Base-by-base conservation (phyloP, 2,113 vertebrate species). In the Clarias magur region DNA sequence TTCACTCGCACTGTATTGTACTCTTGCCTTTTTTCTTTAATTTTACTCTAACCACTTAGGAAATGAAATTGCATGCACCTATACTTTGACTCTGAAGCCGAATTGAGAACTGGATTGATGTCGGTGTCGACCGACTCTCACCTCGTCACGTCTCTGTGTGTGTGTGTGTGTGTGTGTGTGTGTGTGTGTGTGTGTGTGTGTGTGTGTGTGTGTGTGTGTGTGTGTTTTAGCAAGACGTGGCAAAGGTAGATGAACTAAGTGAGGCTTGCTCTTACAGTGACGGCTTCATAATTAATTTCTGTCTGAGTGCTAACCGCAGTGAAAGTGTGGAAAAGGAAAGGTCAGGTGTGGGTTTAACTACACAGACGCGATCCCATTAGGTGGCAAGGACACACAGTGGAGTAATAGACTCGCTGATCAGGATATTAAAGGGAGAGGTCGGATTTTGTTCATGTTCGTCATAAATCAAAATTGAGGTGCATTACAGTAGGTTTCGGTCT, bases 1-100 rank as follows among this genome's bases (percentile, higher is more conserved):
- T 16, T 10, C 83, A 57, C 86, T 70, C 73, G 21, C 12, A 59
- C 75, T 48, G 21, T 63, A 17, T 1, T 57, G 23, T 48, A 25
- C 48, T 48, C 80, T 48, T 38, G 72, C 38, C 8, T 53, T 23
- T 30, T 16, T 62, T 30, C 16, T 88, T 65, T 85, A 9, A 38
- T 23, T 60, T 75, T 15, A 65, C 76, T 84, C 79, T 87, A 89
- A 90, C 83, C 54, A n/a, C 88, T 87, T 70, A 25, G 42, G 70
- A 83, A 21, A 76, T 76, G 42, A 76, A 76, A 76, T 13, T 8
- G 60, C 85, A 87, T 83, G 82, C n/a, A 63, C 54, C 63, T 59
- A 30, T 82, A 30, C 48, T n/a, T 53, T 19, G 27, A 12, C 68
- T 75, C 17, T 82, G 30, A 86, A 68, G 70, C 63, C 15, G 30